Evolutionary conservation across 53 echinoderm and acorn worm species (phyloP), one percentile per base, ranked within the genome.

Genomic region (Temnopleurus reevesii): DNA sequence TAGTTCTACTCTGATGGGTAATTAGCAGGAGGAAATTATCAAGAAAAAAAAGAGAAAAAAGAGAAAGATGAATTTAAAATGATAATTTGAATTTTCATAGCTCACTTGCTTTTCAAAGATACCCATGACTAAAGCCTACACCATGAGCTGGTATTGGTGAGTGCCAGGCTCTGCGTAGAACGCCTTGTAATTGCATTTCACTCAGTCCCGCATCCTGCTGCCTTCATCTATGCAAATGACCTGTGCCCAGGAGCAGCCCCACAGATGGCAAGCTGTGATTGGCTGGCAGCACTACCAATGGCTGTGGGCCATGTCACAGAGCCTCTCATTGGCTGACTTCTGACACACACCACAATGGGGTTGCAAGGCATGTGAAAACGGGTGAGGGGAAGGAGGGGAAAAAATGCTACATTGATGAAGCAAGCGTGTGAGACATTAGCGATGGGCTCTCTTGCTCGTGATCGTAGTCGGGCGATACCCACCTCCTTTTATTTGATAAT

Each of bases 341-440:
- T 83, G 83, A 83, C 83, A 83, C 54, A 77, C 33, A 83, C 79
- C 47, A 55, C 54, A 33, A 54, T 53, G 56, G 51, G 83, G 56
- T 34, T 55, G 53, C 36, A 53, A 53, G 41, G 83, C 35, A 54
- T 30, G 30, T 25, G 34, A 71, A 34, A 71, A 34, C 31, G 71
- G 35, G 9, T 12, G 54, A 81, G 9, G 43, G 45, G 77, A 41
- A 33, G 36, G 57, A 56, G 83, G 28, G 54, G 36, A 56, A 55
- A 56, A 83, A 53, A 51, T 81, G 38, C 51, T 83, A 33, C 12
- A 55, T 56, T 83, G 83, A 55, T 55, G 83, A 83, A 83, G 83
- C 83, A 83, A 83, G 83, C 83, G 83, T 83, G 83, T 83, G 56
- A 55, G 83, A 36, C 83, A 83, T 83, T 83, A 83, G 83, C 54